These are phyloP conservation scores for Epinotia bilunana DNA, from an alignment of 2,888 invertebrate genomes.

Conservation along the genomic window DNA sequence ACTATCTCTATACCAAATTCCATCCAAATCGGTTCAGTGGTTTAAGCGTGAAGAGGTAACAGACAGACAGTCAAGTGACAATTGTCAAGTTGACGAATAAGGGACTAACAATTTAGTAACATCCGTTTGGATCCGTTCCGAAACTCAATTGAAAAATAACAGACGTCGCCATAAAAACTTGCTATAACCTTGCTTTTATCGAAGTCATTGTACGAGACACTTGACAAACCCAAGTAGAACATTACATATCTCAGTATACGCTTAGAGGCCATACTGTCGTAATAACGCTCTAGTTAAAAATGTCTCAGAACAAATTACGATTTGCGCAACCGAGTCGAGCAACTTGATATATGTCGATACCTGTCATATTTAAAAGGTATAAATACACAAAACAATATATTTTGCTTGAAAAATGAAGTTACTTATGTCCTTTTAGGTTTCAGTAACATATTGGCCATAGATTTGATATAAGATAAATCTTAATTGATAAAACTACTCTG, in stretches of 20 bases:
- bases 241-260: conserved; percentile 12
- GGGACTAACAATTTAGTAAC: too few species aligned
- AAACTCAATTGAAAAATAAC: too few species aligned
- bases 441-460: conserved; percentile 2
- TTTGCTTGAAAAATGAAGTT: background rate
- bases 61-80: too few species aligned
- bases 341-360: conserved; percentile 49
- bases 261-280: conserved; percentile 55
- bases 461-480: conserved; percentile 37
- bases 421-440: conserved; percentile 2
- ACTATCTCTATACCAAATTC: too few species aligned
- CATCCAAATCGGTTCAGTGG: too few species aligned
- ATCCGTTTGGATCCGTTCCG: too few species aligned
- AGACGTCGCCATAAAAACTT: too few species aligned
- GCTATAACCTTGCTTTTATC: too few species aligned
- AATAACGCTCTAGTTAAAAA: conserved; percentile 65
- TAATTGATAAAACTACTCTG: conserved; percentile 42
- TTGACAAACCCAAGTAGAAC: conserved; percentile 35
- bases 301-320: conserved; percentile 56
- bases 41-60: too few species aligned
- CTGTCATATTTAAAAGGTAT: conserved; percentile 26
- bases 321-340: conserved; percentile 58
- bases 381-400: background rate
- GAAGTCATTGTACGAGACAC: background rate
- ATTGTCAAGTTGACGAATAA: too few species aligned